Evolutionary conservation across 2,797 vertebrate species (phyloP).

Genomic region (Macrochelys suwanniensis): DNA sequence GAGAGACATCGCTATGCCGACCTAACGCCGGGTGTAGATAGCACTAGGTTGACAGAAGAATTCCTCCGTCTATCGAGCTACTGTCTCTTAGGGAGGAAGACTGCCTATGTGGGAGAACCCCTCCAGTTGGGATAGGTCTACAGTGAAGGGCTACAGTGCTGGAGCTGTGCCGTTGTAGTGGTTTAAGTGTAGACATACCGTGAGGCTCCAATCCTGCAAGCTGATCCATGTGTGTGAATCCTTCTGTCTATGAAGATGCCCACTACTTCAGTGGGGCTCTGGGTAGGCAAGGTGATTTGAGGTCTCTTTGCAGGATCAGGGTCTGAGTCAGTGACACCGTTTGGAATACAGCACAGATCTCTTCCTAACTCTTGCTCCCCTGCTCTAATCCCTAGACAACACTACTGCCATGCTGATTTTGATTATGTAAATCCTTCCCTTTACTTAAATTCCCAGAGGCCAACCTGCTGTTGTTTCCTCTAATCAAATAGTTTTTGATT

Average conservation of each 20-base stretch:
- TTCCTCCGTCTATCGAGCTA: neutral
- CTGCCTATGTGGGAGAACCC: neutral
- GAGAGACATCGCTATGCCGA: neutral
- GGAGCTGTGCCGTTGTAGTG: neutral
- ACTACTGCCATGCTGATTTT: neutral
- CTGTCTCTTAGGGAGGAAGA: neutral
- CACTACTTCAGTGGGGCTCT: neutral
- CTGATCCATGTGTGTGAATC: neutral
- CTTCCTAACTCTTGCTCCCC: neutral
- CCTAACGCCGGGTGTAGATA: neutral
- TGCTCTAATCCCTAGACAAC: neutral
- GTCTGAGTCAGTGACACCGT: neutral
- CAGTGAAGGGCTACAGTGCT: neutral
- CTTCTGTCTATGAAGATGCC: neutral
- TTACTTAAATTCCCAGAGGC: neutral
- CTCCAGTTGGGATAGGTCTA: neutral
- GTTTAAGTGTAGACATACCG: neutral
- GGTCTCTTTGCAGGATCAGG: neutral
- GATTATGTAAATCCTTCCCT: neutral
- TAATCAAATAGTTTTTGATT: conserved; percentile 47
- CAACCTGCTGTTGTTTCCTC: conserved; percentile 46
- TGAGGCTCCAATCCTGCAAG: neutral
- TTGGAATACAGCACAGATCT: neutral
- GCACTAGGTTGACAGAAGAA: neutral
- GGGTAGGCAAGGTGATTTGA: neutral